A percentile compares a stretch with the other conserved stretches of the same genome.
Evolutionary conservation across 2,113 vertebrate genomes (phyloP).

Genomic region (Cryptomyrus ogoouensis): DNA sequence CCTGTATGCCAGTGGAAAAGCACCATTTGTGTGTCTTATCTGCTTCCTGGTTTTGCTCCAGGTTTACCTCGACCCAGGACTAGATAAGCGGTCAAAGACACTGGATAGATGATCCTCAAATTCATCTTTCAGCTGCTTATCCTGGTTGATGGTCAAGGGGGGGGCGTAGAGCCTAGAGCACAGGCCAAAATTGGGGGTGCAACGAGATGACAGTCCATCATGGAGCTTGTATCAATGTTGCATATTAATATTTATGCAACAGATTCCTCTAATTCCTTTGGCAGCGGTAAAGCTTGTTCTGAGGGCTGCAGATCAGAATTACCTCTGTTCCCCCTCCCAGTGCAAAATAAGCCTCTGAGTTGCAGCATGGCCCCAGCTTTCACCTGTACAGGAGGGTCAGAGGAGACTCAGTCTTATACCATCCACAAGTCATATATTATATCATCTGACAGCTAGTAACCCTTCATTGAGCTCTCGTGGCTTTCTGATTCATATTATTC

Average conservation of each 20-base stretch:
- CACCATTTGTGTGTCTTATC: not conserved
- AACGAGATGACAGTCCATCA: not conserved
- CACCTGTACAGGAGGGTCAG: constrained; percentile 38
- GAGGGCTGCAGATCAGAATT: not conserved
- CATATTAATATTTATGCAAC: not conserved
- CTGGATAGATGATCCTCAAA: not conserved
- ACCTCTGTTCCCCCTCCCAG: constrained; percentile 52
- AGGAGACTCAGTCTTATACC: not conserved
- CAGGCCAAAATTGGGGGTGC: not conserved
- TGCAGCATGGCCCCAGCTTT: constrained; percentile 63
- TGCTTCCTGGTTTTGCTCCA: not conserved
- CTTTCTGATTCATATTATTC: not conserved
- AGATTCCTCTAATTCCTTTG: not conserved
- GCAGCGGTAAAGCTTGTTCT: not conserved
- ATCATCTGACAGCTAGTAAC: not conserved
- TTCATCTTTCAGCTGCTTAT: not conserved
- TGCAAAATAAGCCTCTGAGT: constrained; percentile 56
- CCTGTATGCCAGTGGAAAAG: not conserved
- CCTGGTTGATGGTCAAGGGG: not conserved
- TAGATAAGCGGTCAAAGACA: not conserved
- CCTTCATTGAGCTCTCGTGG: not conserved
- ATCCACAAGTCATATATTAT: not conserved
- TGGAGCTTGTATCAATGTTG: not conserved
- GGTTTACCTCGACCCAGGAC: not conserved
- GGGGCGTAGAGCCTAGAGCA: not conserved